phyloP scores from a whole-genome alignment of 1,140 invertebrate genomes.

The Bombus ignitus region DNA sequence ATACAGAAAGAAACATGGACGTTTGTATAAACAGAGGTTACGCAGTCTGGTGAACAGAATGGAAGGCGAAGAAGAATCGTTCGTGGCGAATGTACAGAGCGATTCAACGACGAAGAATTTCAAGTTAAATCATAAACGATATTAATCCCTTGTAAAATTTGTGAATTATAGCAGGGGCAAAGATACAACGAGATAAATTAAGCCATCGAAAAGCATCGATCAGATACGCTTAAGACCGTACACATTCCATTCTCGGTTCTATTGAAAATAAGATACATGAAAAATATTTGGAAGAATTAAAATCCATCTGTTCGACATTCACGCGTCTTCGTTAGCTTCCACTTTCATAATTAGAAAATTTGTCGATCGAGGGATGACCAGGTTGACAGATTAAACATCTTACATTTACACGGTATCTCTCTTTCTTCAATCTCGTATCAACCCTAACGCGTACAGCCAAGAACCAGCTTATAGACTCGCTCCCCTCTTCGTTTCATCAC shows the following conservation, averaged over 20 bases:
- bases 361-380: not conserved
- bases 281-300: not conserved
- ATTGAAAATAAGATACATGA: too few species aligned
- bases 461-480: not conserved
- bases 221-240: too few species aligned
- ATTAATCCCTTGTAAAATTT: not conserved
- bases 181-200: too few species aligned
- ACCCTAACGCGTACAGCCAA: not conserved
- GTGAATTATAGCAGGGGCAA: not conserved
- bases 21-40: constrained; percentile 21
- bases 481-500: not conserved
- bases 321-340: too few species aligned
- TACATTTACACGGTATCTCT: not conserved
- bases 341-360: not conserved
- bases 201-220: too few species aligned
- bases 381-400: not conserved
- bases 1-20: constrained; percentile 1
- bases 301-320: too few species aligned
- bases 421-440: not conserved
- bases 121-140: not conserved
- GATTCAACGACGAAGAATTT: not conserved
- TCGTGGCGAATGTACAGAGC: constrained; percentile 6
- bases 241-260: not conserved
- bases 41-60: not conserved
- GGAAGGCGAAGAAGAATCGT: not conserved